A percentile compares a stretch with the other conserved stretches of the same genome.
phyloP scores from a whole-genome alignment of 2,888 invertebrate genomes.

The Chrysodeixis includens region DNA sequence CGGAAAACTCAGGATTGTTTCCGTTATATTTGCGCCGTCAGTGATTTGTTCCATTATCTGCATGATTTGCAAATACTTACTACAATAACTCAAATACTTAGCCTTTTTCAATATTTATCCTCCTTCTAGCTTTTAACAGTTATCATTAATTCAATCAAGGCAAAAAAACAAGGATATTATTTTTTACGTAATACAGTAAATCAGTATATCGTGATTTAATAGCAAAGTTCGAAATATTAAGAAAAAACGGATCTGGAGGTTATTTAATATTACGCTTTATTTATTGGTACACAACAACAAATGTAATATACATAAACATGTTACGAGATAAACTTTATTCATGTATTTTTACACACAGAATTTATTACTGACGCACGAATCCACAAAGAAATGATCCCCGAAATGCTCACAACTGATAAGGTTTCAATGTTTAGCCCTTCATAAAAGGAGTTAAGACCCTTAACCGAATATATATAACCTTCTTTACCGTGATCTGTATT shows the following conservation, averaged over 20 bases:
- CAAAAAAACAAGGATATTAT: background rate
- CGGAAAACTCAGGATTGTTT: constrained; percentile 37
- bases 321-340: background rate
- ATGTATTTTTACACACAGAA: constrained; percentile 2
- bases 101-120: constrained; percentile 15
- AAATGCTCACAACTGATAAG: background rate
- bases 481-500: constrained; percentile 23
- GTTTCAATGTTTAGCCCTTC: background rate
- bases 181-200: no score
- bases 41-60: constrained; percentile 23
- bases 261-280: no score
- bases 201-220: no score
- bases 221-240: no score
- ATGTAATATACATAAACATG: background rate
- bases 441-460: background rate
- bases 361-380: constrained; percentile 2
- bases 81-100: constrained; percentile 7
- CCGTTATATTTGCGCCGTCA: constrained; percentile 23
- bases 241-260: no score
- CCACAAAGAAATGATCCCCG: background rate
- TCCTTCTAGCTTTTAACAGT: background rate
- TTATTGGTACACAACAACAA: background rate
- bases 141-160: background rate
- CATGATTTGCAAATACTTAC: constrained; percentile 26
- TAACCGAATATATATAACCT: constrained; percentile 1